Evolutionary conservation across 2,888 invertebrate species (phyloP).

Genomic region (Platypus cylindrus): DNA sequence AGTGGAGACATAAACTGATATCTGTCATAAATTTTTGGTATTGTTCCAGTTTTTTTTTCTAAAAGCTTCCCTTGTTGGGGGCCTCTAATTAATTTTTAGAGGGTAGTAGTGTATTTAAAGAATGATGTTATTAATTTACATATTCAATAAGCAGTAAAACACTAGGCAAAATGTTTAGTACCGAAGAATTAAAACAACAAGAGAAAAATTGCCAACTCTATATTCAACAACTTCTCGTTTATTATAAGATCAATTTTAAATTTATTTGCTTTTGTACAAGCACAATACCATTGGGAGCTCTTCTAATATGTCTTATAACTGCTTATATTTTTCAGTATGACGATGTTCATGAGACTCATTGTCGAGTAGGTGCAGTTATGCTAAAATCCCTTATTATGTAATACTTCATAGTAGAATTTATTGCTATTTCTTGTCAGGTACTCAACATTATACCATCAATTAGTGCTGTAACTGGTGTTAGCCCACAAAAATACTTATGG

Average conservation of each 20-base stretch:
- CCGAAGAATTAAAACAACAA: slow-evolving; percentile 1
- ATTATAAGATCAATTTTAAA: slow-evolving; percentile 62
- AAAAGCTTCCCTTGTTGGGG: too few species aligned
- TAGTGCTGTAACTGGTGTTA: slow-evolving; percentile 89
- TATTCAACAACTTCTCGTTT: slow-evolving; percentile 43
- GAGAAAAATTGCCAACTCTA: too few species aligned
- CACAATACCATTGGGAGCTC: slow-evolving; percentile 70
- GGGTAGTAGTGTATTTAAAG: too few species aligned
- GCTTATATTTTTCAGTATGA: slow-evolving; percentile 85
- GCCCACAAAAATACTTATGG: slow-evolving; percentile 88
- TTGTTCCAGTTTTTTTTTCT: too few species aligned
- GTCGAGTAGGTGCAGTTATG: slow-evolving; percentile 60
- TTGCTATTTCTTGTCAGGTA: slow-evolving; percentile 46
- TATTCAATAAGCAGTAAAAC: background rate
- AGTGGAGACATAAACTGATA: too few species aligned
- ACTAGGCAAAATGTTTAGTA: background rate
- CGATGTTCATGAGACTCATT: slow-evolving; percentile 90
- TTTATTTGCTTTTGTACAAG: slow-evolving; percentile 73
- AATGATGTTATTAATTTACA: too few species aligned
- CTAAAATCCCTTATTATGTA: slow-evolving; percentile 1
- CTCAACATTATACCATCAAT: slow-evolving; percentile 91
- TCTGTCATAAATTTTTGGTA: too few species aligned
- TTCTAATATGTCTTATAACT: slow-evolving; percentile 77
- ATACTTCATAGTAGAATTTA: slow-evolving; percentile 1
- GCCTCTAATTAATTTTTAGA: too few species aligned